Percentiles rank a stretch among this genome's conserved stretches.
These are phyloP conservation scores for Cotesia chilonis DNA, from an alignment of 1,140 invertebrate species.

Conservation along the genomic window DNA sequence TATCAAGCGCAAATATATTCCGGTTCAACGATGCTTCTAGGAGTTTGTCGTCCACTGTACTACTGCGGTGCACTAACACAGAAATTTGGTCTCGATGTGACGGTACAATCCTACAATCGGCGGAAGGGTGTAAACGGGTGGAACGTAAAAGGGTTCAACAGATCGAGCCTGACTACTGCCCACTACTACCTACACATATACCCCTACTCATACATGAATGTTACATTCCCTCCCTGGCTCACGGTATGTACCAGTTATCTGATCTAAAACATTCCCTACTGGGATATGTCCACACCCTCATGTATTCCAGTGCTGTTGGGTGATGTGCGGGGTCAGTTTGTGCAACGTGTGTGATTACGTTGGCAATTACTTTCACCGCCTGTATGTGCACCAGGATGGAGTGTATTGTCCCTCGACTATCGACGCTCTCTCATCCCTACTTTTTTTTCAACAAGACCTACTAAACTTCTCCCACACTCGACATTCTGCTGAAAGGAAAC, in stretches of 20 bases:
- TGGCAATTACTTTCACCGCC: conserved; percentile 60
- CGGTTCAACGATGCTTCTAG: conserved; percentile 36
- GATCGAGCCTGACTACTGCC: conserved; percentile 32
- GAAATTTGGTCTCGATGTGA: conserved; percentile 23
- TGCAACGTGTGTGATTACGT: conserved; percentile 62
- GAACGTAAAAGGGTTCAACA: conserved; percentile 28
- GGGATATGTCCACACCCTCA: conserved; percentile 45
- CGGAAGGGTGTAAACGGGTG: conserved; percentile 17
- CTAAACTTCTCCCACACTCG: conserved; percentile 35
- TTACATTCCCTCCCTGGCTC: conserved; percentile 23
- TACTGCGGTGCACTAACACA: conserved; percentile 21
- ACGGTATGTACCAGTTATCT: conserved; percentile 44
- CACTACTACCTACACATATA: conserved; percentile 15
- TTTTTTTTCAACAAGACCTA: conserved; percentile 1
- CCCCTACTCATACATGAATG: no score
- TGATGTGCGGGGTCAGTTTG: conserved; percentile 43
- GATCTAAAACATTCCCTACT: conserved; percentile 49
- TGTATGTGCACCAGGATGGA: neutral
- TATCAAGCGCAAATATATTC: conserved; percentile 33
- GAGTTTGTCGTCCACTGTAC: conserved; percentile 25
- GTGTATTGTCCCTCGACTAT: conserved; percentile 23
- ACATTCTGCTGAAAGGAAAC: conserved; percentile 38
- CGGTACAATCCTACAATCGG: conserved; percentile 18
- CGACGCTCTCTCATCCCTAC: conserved; percentile 22
- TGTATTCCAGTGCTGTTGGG: conserved; percentile 39